Percentiles rank a stretch among this genome's conserved stretches.
These are phyloP conservation scores for Peucedramus taeniatus DNA, from an alignment of 2,113 vertebrate species.

Conservation along the genomic window DNA sequence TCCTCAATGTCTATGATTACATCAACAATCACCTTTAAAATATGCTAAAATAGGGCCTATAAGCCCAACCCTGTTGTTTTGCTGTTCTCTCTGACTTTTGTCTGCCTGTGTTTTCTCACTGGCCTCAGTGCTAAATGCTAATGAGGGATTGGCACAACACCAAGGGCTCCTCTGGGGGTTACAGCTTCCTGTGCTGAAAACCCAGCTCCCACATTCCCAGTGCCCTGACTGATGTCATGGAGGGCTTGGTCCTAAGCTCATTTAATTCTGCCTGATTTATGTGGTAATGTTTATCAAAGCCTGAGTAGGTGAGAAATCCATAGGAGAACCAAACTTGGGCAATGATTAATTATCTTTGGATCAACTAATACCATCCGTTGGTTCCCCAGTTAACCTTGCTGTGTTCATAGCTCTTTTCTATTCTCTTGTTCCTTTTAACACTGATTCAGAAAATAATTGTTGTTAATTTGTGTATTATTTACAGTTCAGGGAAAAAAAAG, in stretches of 20 bases:
- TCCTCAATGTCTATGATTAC: neutral
- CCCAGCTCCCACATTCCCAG: neutral
- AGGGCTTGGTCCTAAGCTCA: neutral
- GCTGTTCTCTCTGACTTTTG: neutral
- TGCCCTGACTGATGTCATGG: neutral
- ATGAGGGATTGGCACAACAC: neutral
- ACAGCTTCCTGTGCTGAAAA: neutral
- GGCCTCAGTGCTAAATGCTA: neutral
- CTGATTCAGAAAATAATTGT: neutral
- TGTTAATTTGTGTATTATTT: neutral
- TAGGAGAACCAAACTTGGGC: neutral
- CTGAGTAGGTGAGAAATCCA: neutral
- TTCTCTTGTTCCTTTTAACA: neutral
- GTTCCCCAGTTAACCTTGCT: neutral
- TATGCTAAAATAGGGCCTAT: neutral
- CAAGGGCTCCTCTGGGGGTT: neutral
- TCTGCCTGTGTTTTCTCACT: neutral
- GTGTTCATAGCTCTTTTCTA: neutral
- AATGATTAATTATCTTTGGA: neutral
- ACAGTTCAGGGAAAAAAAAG: neutral
- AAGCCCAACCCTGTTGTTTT: neutral
- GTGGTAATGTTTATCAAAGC: neutral
- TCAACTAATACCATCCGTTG: neutral
- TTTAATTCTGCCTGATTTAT: neutral
- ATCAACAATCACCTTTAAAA: neutral